Base-by-base conservation (phyloP, 64 coral and sea anemone genomes). In the Stichodactyla helianthus region DNA sequence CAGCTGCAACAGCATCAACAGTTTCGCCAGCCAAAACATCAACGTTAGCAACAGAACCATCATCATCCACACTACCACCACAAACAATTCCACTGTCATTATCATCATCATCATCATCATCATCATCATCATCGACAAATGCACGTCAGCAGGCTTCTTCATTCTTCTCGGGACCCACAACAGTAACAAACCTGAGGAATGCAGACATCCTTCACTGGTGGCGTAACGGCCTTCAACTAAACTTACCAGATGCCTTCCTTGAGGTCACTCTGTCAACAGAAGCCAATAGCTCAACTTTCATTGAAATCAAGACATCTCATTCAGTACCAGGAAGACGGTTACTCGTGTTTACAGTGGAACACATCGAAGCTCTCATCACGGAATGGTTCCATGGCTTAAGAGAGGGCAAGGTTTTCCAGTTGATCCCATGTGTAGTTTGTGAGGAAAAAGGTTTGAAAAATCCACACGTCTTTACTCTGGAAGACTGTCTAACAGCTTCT, bases 381-480 rank as follows among this genome's bases (percentile, higher is more conserved):
- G 88, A 89, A 57, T 89, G 88, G 88, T 89, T 89, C 14, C 77
- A 55, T 27, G 88, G 88, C 17, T 76, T 89, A 31, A 51, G 67
- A 53, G 77, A 87, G 10, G 13, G 23, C 22, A 60, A 6, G 7
- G 82, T 89, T 14, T 83, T 56, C 27, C 88, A 58, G 25, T 57
- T 85, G 17, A 85, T 89, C 58, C 88, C 82, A 51, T 89, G 88
- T 58, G 53, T 83, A n/a, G 67, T 77, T 60, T 89, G 88, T n/a
- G 51, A 82, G 50, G 53, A 52, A n/a, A 18, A 51, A 19, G 51
- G 50, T 20, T n/a, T 89, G 15, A 17, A 89, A 20, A 11, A 74
- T 35, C 78, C 88, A n/a, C 65, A 89, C 55, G 54, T 59, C 25
- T 89, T 89, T 59, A 60, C 63, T 57, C 59, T 89, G 54, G 88